Evolutionary conservation across 2,888 invertebrate genomes (phyloP), one percentile per base, ranked within the genome.

Genomic region (Andrena bicolor): DNA sequence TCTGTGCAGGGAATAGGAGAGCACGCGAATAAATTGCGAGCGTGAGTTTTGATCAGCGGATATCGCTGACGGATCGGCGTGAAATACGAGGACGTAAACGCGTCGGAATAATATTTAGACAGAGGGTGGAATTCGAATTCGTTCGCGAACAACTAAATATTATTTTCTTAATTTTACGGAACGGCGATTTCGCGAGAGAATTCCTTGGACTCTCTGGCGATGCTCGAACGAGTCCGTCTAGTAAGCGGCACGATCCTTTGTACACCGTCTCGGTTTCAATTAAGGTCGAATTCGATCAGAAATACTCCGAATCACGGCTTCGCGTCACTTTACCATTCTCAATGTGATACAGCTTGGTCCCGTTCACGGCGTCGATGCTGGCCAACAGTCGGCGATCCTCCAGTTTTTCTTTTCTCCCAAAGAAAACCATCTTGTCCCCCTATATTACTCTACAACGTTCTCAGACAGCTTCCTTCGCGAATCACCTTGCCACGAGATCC

Each of bases 301-400:
- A 5, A 41, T 41, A 41, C 4, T 41, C 5, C 16, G 41, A 41
- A 41, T 41, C 41, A 41, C 41, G 16, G 13, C 41, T 41, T 23
- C 4, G 26, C 53, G 30, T 8, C 28, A 13, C 13, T 63, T 90
- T 93, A 94, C 94, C 94, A 87, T 94, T 94, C 78, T 94, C 94
- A 28, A 92, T 89, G 23, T 93, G 92, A 80, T 91, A 89, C 28
- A 90, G 74, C 86, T 93, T 93, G 23, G 89, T 80, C 53, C 91
- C 88, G 79, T 93, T 90, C 76, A 93, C 87, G 16, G 92, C 90
- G 82, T 94, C 93, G 86, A 88, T 92, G 85, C 93, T 94, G 48
- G 87, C 93, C 70, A 94, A 80, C 23, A 94, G 87, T 65, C 92
- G 90, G 48, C 92, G 92, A 80, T 93, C 92, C 32, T 92, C 93